phyloP scores from a whole-genome alignment of 1,140 invertebrate species.

The Pristionchus pacificus region DNA sequence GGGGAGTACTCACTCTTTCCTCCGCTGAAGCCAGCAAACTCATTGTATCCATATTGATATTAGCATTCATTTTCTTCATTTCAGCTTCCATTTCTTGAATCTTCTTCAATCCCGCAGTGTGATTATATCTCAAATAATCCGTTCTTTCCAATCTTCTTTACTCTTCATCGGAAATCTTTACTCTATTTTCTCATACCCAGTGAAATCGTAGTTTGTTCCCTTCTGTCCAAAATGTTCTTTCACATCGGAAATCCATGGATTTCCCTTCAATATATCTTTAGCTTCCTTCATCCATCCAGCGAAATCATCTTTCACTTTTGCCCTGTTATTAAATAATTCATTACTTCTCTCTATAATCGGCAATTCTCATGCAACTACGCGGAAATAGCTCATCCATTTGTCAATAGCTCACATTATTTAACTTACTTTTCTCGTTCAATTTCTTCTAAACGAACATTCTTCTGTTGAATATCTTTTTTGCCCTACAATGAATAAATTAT shows the following conservation, averaged over 20 bases:
- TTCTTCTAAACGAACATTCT: not conserved
- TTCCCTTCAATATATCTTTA: no score
- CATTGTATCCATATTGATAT: slow-evolving; percentile 2
- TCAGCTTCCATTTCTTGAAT: not conserved
- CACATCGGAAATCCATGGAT: not conserved
- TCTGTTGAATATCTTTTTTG: not conserved
- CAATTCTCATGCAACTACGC: no score
- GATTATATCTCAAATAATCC: not conserved
- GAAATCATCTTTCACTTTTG: no score
- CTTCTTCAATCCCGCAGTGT: not conserved
- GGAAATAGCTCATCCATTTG: no score
- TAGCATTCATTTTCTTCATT: not conserved
- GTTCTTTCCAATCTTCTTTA: not conserved
- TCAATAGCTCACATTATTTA: no score
- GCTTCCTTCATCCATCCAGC: no score
- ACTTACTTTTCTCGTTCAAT: not conserved
- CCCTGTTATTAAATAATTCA: no score
- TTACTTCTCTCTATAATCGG: no score
- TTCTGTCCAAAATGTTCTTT: not conserved
- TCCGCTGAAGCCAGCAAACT: slow-evolving; percentile 8
- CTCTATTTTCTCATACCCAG: no score
- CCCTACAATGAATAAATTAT: not conserved
- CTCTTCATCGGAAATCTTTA: not conserved
- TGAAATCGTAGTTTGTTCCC: not conserved
- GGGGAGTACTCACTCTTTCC: slow-evolving; percentile 12